Conservation (phyloP, 2,888 invertebrate genomes). For the Ectemnius cavifrons region DNA sequence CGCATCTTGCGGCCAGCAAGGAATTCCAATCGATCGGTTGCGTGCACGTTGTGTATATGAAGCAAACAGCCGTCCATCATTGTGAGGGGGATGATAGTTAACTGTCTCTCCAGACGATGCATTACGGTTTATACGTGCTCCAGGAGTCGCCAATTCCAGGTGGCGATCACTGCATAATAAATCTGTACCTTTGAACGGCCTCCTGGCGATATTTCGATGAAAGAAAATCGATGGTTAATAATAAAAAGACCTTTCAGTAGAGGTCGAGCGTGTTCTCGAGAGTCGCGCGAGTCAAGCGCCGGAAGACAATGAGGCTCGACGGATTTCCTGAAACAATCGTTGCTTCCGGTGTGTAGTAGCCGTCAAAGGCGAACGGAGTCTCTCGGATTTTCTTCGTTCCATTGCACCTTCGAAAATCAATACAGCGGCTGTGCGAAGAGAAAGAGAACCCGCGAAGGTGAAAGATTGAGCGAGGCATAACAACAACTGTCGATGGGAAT, state of each 20-base stretch:
- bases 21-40: constrained; percentile 4
- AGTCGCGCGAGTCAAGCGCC: constrained; percentile 1
- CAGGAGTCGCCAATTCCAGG: background rate
- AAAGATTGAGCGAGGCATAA: background rate
- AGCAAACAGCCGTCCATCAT: constrained; percentile 9
- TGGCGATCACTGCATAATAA: background rate
- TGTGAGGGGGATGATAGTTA: background rate
- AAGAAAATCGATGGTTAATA: background rate
- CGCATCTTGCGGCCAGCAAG: constrained; percentile 3
- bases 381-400: constrained; percentile 3
- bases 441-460: background rate
- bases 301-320: background rate
- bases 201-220: background rate
- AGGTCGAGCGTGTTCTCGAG: constrained; percentile 1
- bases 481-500: constrained; percentile 3
- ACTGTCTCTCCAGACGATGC: constrained; percentile 6
- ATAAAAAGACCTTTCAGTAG: no score
- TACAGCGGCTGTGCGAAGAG: background rate
- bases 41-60: background rate
- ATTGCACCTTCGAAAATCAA: constrained; percentile 9
- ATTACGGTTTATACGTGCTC: background rate
- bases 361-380: background rate
- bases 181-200: background rate
- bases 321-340: constrained; percentile 6
- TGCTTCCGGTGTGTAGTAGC: background rate